These are phyloP conservation scores for Alca torda DNA, from an alignment of 2,797 vertebrate species.

Conservation along the genomic window DNA sequence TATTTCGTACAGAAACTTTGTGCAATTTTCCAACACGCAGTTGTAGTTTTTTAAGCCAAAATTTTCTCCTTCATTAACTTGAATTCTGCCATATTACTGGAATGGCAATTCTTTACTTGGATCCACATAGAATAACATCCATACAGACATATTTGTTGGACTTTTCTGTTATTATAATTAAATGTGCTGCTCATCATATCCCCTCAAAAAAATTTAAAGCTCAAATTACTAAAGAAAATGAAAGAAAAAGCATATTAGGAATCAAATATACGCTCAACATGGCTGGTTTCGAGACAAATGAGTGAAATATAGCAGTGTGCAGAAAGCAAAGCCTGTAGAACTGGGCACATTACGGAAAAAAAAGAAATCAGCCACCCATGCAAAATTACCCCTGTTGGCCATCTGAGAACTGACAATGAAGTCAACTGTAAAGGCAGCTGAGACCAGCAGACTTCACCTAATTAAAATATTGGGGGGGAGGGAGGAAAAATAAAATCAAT, in stretches of 20 bases:
- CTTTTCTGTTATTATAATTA: neutral
- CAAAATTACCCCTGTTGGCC: conserved; percentile 53
- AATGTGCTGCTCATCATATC: neutral
- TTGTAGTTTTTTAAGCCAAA: neutral
- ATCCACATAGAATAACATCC: neutral
- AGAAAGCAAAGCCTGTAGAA: conserved; percentile 19
- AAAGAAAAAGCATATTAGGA: neutral
- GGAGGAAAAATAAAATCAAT: neutral
- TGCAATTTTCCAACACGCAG: neutral
- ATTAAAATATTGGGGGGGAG: neutral
- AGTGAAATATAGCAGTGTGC: neutral
- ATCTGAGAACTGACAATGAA: conserved; percentile 63
- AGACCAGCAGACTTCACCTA: conserved; percentile 27
- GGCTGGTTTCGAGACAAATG: neutral
- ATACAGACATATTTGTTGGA: neutral
- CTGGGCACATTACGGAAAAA: conserved; percentile 17
- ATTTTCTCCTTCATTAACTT: neutral
- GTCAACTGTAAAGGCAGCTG: conserved; percentile 63
- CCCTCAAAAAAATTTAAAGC: neutral
- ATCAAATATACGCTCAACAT: neutral
- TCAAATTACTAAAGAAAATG: neutral
- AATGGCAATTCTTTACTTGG: neutral
- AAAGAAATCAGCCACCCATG: conserved; percentile 9
- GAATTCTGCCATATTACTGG: neutral
- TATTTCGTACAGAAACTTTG: neutral